phyloP scores from a whole-genome alignment of 1,140 invertebrate genomes.

The Heliconius himera region DNA sequence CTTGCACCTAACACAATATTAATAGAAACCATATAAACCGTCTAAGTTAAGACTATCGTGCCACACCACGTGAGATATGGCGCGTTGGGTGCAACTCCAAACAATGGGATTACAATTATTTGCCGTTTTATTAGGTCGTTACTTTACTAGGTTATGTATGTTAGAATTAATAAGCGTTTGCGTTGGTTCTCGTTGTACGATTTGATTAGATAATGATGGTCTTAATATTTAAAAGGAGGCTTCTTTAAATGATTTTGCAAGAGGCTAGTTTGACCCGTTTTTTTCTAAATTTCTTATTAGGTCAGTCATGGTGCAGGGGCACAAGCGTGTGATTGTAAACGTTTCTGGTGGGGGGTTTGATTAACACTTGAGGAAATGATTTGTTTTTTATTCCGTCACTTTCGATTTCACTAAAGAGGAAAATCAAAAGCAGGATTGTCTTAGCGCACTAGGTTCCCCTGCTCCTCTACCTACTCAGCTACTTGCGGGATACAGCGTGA shows the following conservation, averaged over 20 bases:
- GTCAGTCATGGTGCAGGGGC: too few species aligned
- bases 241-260: neutral
- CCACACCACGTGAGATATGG: conserved; percentile 58
- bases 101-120: conserved; percentile 53
- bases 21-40: conserved; percentile 57
- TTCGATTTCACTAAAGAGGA: too few species aligned
- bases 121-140: conserved; percentile 62
- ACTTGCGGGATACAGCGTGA: too few species aligned
- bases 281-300: neutral
- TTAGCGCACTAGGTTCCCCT: too few species aligned
- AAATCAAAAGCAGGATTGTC: too few species aligned
- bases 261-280: neutral
- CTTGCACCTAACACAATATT: conserved; percentile 54
- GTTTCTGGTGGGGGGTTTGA: too few species aligned
- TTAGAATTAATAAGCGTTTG: conserved; percentile 10
- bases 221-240: neutral
- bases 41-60: conserved; percentile 53
- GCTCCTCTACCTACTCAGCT: too few species aligned
- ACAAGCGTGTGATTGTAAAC: too few species aligned
- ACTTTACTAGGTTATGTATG: conserved; percentile 33
- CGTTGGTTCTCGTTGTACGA: neutral
- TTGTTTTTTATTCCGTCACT: too few species aligned
- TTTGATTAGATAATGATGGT: neutral
- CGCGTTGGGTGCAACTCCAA: conserved; percentile 56
- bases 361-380: too few species aligned